phyloP scores from a whole-genome alignment of 2,797 vertebrate genomes.

The Lepus townsendii region DNA sequence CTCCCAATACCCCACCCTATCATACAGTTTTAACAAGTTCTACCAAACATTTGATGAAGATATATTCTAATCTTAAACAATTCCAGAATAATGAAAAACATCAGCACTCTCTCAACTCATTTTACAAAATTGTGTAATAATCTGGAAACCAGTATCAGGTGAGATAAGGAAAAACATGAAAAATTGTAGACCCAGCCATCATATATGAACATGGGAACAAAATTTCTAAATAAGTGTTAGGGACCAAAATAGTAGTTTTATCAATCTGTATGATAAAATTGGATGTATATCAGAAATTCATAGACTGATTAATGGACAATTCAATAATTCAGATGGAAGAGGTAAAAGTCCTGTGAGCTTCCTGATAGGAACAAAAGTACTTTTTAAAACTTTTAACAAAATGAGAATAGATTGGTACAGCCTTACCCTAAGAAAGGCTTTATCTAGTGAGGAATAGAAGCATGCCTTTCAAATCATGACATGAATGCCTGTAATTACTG shows the following conservation, averaged over 20 bases:
- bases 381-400: neutral
- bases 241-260: neutral
- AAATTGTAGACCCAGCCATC: neutral
- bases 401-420: neutral
- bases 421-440: neutral
- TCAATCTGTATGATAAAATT: neutral
- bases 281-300: neutral
- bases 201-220: neutral
- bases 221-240: constrained; percentile 54
- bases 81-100: neutral
- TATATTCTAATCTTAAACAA: neutral
- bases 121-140: neutral
- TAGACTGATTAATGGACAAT: neutral
- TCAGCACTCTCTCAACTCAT: neutral
- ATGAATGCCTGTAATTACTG: neutral
- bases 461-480: constrained; percentile 5
- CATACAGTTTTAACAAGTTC: constrained; percentile 13
- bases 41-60: neutral
- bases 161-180: neutral
- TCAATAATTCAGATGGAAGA: neutral
- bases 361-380: neutral
- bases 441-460: constrained; percentile 15
- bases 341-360: neutral
- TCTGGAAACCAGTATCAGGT: neutral
- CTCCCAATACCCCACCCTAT: no score